A percentile compares a stretch with the other conserved stretches of the same genome.
Evolutionary conservation across 2,888 invertebrate species (phyloP).

Genomic region (Tachystola acroxantha): DNA sequence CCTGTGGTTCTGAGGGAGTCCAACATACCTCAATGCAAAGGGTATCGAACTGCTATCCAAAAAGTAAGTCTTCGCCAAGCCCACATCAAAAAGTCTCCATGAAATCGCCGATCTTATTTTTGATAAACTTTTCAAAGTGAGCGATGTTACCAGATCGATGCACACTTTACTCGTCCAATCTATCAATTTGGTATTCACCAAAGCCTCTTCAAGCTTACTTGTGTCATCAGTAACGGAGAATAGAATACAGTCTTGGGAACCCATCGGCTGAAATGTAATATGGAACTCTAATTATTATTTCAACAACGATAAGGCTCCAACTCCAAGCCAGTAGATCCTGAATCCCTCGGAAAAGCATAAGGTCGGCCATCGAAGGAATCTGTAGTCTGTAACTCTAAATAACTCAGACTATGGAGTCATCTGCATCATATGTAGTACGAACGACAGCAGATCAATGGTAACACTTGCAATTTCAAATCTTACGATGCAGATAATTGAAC

Average conservation of each 20-base stretch:
- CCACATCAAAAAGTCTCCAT: constrained; percentile 14
- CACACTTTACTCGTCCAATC: constrained; percentile 21
- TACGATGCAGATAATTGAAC: no score
- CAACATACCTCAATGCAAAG: constrained; percentile 19
- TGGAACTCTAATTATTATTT: no score
- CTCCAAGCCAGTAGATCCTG: no score
- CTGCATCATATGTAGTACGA: no score
- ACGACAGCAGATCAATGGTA: no score
- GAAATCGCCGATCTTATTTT: constrained; percentile 11
- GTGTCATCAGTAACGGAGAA: constrained; percentile 21
- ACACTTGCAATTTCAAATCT: no score
- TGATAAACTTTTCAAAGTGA: constrained; percentile 13
- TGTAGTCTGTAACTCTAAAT: no score
- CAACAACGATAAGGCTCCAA: no score
- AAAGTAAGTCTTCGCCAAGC: constrained; percentile 12
- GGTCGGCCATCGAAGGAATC: no score
- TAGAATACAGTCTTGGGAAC: constrained; percentile 8
- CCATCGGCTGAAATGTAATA: background rate
- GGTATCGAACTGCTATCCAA: constrained; percentile 14
- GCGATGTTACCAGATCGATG: constrained; percentile 13
- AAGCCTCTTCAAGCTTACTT: constrained; percentile 25
- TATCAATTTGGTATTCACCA: constrained; percentile 24
- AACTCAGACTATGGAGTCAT: no score
- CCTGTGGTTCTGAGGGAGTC: no score
- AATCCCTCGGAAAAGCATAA: no score